Evolutionary conservation across 2,797 vertebrate species (phyloP).

Genomic region (Ammospiza maritima): DNA sequence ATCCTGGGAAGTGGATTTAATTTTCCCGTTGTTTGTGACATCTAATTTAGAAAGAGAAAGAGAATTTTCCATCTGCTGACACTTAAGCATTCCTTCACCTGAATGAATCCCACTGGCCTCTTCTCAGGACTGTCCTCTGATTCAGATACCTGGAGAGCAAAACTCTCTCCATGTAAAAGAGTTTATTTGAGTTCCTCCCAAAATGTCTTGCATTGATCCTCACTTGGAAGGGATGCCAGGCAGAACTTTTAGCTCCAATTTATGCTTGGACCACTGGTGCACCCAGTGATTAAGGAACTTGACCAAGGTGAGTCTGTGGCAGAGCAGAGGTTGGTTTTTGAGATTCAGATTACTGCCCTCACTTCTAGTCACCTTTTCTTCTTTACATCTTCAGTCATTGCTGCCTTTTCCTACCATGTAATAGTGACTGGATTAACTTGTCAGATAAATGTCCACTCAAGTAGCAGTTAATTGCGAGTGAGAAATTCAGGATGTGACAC

Average conservation of each 20-base stretch:
- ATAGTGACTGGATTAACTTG: neutral
- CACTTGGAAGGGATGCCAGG: neutral
- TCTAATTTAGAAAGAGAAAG: neutral
- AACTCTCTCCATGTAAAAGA: neutral
- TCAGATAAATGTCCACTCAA: neutral
- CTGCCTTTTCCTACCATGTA: neutral
- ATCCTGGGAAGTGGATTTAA: constrained; percentile 38
- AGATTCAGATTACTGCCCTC: neutral
- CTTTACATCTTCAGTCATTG: neutral
- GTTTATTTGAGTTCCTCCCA: neutral
- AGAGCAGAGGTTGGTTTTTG: neutral
- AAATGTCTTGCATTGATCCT: neutral
- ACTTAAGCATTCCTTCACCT: neutral
- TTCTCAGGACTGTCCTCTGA: neutral
- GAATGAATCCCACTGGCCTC: neutral
- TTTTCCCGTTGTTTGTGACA: constrained; percentile 1
- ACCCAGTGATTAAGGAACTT: neutral
- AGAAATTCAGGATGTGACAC: neutral
- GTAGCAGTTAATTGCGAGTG: neutral
- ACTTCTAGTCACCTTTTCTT: neutral
- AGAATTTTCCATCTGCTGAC: neutral
- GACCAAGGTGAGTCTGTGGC: neutral
- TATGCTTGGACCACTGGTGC: neutral
- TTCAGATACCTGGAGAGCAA: neutral
- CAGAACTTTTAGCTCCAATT: neutral